These are phyloP conservation scores for Spatulosminthurus flaviceps DNA, from an alignment of 2,888 invertebrate species.

Conservation along the genomic window DNA sequence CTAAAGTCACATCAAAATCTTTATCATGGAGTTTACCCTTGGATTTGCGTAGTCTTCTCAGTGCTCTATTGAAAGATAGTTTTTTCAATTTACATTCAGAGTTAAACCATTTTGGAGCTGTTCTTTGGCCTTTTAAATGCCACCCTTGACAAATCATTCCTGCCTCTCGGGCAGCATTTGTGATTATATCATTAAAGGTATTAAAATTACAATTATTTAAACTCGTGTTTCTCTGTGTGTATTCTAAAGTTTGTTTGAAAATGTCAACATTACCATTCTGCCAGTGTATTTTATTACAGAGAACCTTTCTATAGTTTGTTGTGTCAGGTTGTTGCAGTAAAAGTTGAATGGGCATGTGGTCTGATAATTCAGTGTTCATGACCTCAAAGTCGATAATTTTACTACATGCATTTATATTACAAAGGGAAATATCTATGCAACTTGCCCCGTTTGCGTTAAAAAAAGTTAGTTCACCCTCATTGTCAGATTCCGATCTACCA, in stretches of 20 bases:
- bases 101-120: neutral
- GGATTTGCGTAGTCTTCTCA: neutral
- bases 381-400: neutral
- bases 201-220: neutral
- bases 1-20: too few species aligned
- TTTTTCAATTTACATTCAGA: neutral
- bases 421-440: neutral
- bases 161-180: neutral
- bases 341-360: neutral
- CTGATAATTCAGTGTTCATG: neutral
- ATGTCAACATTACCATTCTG: neutral
- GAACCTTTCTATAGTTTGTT: neutral
- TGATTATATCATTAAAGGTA: neutral
- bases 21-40: neutral
- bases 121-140: neutral
- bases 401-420: neutral
- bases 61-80: too few species aligned
- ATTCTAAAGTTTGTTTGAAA: neutral
- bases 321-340: neutral
- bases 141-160: neutral
- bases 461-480: neutral
- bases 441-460: neutral
- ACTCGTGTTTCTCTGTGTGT: neutral
- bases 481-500: neutral
- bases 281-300: conserved; percentile 10